These are phyloP conservation scores for Idaea aversata DNA, from an alignment of 2,888 invertebrate genomes.

Conservation along the genomic window DNA sequence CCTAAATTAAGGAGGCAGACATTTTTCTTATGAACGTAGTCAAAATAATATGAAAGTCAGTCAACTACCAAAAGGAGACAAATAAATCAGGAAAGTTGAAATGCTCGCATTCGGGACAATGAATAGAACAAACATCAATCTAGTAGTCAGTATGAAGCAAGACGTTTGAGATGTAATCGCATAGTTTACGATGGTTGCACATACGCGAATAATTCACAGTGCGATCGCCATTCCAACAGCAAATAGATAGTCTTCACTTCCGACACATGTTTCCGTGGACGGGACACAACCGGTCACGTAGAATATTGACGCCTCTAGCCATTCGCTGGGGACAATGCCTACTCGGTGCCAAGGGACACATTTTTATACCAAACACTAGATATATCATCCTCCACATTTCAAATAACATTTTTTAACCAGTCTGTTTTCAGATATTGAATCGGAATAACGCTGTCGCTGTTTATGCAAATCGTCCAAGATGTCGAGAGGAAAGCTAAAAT, in stretches of 20 bases:
- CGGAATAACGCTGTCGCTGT: constrained; percentile 22
- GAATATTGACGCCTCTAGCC: constrained; percentile 78
- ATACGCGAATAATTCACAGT: constrained; percentile 67
- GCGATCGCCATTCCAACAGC: constrained; percentile 69
- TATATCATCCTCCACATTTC: constrained; percentile 38
- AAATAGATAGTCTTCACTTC: constrained; percentile 78
- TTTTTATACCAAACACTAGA: constrained; percentile 49
- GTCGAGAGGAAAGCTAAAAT: constrained; percentile 15
- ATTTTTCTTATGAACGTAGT: neutral
- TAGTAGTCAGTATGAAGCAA: constrained; percentile 20
- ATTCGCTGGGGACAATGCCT: constrained; percentile 65
- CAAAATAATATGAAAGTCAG: too few relatives aligned
- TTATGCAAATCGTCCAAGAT: constrained; percentile 20
- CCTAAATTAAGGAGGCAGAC: too few relatives aligned
- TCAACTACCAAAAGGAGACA: too few relatives aligned
- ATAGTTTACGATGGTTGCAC: constrained; percentile 40
- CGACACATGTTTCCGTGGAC: constrained; percentile 77
- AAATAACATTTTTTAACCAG: constrained; percentile 31
- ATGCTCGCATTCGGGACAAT: neutral
- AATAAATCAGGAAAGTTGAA: too few relatives aligned
- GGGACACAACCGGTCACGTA: constrained; percentile 76
- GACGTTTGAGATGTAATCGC: constrained; percentile 29
- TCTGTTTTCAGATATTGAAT: constrained; percentile 19
- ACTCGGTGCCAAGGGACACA: constrained; percentile 48
- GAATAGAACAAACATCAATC: constrained; percentile 18